A percentile compares a stretch with the other conserved stretches of the same genome.
Evolutionary conservation across 2,797 vertebrate genomes (phyloP).

Genomic region (Allobates femoralis): DNA sequence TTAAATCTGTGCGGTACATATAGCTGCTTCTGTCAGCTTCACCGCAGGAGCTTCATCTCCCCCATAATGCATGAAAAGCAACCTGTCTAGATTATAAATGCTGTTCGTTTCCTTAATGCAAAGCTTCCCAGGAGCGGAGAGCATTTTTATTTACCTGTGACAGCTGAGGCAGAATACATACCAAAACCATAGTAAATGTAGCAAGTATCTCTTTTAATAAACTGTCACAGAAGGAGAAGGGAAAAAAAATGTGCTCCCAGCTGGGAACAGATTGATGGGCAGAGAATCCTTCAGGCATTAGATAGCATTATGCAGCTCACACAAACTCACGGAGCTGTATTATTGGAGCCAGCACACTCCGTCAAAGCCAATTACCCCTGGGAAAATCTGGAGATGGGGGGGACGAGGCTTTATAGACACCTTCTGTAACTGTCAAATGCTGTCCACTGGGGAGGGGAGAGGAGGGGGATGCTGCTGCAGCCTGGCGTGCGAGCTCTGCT

Average conservation of each 20-base stretch:
- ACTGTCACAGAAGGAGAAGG: slow-evolving; percentile 76
- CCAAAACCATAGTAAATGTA: slow-evolving; percentile 76
- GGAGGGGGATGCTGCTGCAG: slow-evolving; percentile 21
- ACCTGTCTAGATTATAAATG: slow-evolving; percentile 54
- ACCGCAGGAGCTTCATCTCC: slow-evolving; percentile 42
- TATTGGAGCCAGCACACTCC: slow-evolving; percentile 76
- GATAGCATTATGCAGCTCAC: slow-evolving; percentile 75
- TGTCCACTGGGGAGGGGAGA: slow-evolving; percentile 36
- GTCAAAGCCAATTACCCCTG: slow-evolving; percentile 80
- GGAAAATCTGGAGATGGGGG: slow-evolving; percentile 66
- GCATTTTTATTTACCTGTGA: slow-evolving; percentile 82
- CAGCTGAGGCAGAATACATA: slow-evolving; percentile 80
- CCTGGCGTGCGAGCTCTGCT: slow-evolving; percentile 36
- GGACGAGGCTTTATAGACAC: slow-evolving; percentile 61
- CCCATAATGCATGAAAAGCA: slow-evolving; percentile 42
- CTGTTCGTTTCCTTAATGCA: slow-evolving; percentile 44
- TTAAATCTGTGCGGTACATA: slow-evolving; percentile 29
- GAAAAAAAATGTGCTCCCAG: slow-evolving; percentile 68
- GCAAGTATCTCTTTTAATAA: slow-evolving; percentile 87
- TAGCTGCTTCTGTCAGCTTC: slow-evolving; percentile 45
- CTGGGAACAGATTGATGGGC: slow-evolving; percentile 73
- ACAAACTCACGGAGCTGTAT: slow-evolving; percentile 76
- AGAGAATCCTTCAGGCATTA: slow-evolving; percentile 80
- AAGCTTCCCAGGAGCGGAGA: slow-evolving; percentile 60
- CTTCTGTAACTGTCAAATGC: slow-evolving; percentile 68